phyloP scores from a whole-genome alignment of 1,140 invertebrate species.

The Caenorhabditis briggsae region DNA sequence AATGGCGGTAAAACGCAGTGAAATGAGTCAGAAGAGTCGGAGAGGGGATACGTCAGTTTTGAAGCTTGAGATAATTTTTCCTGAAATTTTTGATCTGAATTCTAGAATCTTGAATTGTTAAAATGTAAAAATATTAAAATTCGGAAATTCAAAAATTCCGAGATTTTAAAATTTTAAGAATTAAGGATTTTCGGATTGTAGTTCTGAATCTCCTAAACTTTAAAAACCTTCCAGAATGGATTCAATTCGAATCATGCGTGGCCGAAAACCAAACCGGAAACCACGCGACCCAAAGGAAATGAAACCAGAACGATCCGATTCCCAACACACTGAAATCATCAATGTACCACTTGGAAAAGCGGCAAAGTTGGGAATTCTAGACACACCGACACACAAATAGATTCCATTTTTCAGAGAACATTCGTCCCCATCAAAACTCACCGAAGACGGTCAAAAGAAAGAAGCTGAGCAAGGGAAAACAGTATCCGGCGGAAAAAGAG shows the following conservation, averaged over 20 bases:
- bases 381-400: neutral
- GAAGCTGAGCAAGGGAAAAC: neutral
- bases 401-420: neutral
- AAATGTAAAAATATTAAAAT: too few relatives aligned
- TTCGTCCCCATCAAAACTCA: neutral
- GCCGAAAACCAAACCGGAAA: neutral
- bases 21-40: neutral
- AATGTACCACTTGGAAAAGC: conserved; percentile 3
- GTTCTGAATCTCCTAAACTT: too few relatives aligned
- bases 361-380: neutral
- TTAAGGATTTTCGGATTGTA: too few relatives aligned
- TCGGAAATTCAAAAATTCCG: too few relatives aligned
- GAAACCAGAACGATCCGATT: conserved; percentile 1
- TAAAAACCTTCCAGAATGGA: neutral
- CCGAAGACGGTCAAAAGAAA: neutral
- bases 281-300: neutral
- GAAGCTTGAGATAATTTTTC: too few relatives aligned
- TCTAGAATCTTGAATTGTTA: too few relatives aligned
- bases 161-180: too few relatives aligned
- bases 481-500: neutral
- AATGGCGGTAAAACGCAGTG: neutral
- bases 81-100: too few relatives aligned
- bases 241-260: conserved; percentile 3
- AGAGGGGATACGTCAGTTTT: neutral
- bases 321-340: conserved; percentile 5